A percentile compares a stretch with the other conserved stretches of the same genome.
Evolutionary conservation across 2,888 invertebrate species (phyloP).

Genomic region (Pantelozetes paolii): DNA sequence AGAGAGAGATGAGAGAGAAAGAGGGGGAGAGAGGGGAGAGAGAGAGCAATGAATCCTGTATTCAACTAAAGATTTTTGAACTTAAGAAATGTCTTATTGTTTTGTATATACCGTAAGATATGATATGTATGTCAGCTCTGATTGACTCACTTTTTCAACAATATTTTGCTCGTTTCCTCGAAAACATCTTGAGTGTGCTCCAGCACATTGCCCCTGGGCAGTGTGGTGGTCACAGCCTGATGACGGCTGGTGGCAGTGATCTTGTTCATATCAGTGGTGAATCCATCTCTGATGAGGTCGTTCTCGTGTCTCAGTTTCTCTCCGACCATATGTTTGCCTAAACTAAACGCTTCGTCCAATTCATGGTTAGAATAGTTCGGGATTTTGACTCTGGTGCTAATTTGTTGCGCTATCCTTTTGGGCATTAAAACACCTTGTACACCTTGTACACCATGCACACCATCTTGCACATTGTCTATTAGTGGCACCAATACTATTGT

Average conservation of each 20-base stretch:
- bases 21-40: no score
- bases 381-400: constrained; percentile 31
- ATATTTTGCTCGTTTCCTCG: constrained; percentile 46
- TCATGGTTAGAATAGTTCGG: constrained; percentile 27
- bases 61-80: no score
- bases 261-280: constrained; percentile 44
- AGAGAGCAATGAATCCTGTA: no score
- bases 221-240: constrained; percentile 44
- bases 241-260: constrained; percentile 44
- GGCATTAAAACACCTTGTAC: constrained; percentile 34
- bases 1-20: no score
- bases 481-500: no score
- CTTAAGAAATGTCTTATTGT: neutral
- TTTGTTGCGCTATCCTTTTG: constrained; percentile 35
- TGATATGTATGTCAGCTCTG: neutral
- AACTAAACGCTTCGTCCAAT: constrained; percentile 42
- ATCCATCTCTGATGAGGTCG: constrained; percentile 42
- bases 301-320: constrained; percentile 37
- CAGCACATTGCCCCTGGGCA: constrained; percentile 41
- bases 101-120: neutral
- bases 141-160: constrained; percentile 44
- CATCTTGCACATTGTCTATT: no score
- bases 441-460: no score
- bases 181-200: constrained; percentile 45
- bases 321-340: constrained; percentile 42